phyloP scores from a whole-genome alignment of 2,888 invertebrate species.

The Drosophila longiperda region DNA sequence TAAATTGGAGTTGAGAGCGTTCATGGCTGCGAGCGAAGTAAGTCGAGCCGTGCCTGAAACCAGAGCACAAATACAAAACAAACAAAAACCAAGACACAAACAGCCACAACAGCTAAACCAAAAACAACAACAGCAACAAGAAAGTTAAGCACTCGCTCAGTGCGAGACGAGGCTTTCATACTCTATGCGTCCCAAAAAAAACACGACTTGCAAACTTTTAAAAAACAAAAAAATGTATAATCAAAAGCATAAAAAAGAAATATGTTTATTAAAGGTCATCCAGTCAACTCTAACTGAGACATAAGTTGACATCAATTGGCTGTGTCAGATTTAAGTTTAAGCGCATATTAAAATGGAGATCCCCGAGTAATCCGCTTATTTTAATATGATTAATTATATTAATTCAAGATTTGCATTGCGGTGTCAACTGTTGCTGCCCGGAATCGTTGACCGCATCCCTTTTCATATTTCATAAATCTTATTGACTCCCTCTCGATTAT shows the following conservation, averaged over 20 bases:
- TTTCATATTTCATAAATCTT: conserved; percentile 27
- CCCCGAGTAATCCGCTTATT: conserved; percentile 50
- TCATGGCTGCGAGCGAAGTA: conserved; percentile 32
- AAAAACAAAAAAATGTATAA: neutral
- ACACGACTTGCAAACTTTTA: conserved; percentile 2
- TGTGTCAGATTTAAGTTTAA: conserved; percentile 40
- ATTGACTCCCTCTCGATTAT: conserved; percentile 9
- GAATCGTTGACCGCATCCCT: conserved; percentile 18
- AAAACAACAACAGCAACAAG: conserved; percentile 25
- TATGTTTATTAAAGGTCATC: conserved; percentile 23
- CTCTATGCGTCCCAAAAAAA: conserved; percentile 27
- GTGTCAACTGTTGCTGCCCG: conserved; percentile 14
- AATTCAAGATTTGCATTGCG: conserved; percentile 46
- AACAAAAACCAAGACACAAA: conserved; percentile 2
- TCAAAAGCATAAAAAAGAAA: neutral
- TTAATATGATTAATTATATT: conserved; percentile 59
- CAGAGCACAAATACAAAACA: conserved; percentile 45
- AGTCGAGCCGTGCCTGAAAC: conserved; percentile 46
- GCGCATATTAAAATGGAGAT: conserved; percentile 44
- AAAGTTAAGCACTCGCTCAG: conserved; percentile 43
- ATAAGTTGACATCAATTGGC: conserved; percentile 52
- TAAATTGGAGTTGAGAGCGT: conserved; percentile 21
- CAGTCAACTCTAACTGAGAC: conserved; percentile 38
- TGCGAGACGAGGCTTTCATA: conserved; percentile 48
- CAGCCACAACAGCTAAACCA: conserved; percentile 12